These are phyloP conservation scores for Pipistrellus pipistrellus DNA, from an alignment of 2,797 vertebrate genomes.

Conservation along the genomic window DNA sequence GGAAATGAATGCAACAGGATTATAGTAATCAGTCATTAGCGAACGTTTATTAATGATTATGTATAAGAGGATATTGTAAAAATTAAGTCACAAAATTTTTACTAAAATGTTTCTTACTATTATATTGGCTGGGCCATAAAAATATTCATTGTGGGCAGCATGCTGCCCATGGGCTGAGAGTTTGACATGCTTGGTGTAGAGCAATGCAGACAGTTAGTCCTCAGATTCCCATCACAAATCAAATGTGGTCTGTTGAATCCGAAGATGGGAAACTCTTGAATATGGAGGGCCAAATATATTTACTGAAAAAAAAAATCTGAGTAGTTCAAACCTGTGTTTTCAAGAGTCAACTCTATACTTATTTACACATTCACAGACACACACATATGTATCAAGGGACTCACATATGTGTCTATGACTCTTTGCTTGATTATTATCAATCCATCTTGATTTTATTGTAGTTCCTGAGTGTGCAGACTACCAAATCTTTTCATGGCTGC, in stretches of 20 bases:
- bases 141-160: too few species aligned
- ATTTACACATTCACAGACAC: neutral
- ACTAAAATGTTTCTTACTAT: too few species aligned
- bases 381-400: neutral
- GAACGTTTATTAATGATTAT: too few species aligned
- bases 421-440: neutral
- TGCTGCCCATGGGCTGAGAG: too few species aligned
- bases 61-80: too few species aligned
- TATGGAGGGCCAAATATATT: neutral
- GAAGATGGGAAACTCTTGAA: neutral
- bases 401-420: neutral
- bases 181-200: neutral
- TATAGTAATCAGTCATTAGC: too few species aligned
- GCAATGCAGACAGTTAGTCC: neutral
- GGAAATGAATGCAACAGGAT: too few species aligned
- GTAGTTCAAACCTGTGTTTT: neutral
- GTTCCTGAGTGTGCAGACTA: neutral
- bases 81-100: too few species aligned
- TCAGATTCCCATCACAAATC: neutral
- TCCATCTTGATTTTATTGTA: neutral
- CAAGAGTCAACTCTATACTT: neutral
- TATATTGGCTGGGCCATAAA: too few species aligned
- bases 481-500: neutral
- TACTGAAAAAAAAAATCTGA: neutral
- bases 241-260: neutral